A percentile compares a stretch with the other conserved stretches of the same genome.
Conservation (phyloP, 37 sponge, comb jelly and placozoan genomes). For the Hexactinellida sp. region DNA sequence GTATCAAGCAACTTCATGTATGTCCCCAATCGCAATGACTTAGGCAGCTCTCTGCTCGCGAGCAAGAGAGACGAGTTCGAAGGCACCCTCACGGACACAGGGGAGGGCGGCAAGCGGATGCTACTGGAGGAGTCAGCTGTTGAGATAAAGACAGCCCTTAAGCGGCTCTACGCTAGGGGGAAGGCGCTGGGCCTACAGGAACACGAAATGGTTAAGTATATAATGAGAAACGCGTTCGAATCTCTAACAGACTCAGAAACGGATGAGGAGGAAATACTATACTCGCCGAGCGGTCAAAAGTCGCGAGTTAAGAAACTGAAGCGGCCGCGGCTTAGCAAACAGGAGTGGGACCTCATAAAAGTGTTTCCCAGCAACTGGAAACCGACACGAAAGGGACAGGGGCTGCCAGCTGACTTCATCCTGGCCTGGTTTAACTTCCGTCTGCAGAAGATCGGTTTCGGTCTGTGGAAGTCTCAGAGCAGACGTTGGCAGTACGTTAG, state of each 20-base stretch:
- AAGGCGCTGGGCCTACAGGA: neutral
- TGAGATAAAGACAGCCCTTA: neutral
- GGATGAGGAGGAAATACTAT: neutral
- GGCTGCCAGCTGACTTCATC: neutral
- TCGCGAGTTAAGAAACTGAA: neutral
- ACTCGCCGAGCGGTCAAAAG: neutral
- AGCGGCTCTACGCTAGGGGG: neutral
- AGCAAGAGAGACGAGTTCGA: neutral
- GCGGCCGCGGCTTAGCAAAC: neutral
- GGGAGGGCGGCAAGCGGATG: neutral
- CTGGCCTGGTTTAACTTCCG: conserved; percentile 21
- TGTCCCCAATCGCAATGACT: neutral
- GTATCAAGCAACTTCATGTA: neutral
- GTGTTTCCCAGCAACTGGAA: conserved; percentile 1
- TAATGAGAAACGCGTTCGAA: neutral
- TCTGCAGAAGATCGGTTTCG: conserved; percentile 5
- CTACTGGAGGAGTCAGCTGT: neutral
- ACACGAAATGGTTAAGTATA: conserved; percentile 1
- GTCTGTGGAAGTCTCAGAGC: neutral
- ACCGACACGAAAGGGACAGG: neutral
- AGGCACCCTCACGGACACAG: neutral
- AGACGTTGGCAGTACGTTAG: conserved; percentile 19
- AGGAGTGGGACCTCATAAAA: neutral
- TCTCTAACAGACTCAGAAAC: neutral
- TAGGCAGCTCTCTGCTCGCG: neutral